These are phyloP conservation scores for Corythornis vintsioides DNA, from an alignment of 2,113 vertebrate genomes.

Conservation along the genomic window DNA sequence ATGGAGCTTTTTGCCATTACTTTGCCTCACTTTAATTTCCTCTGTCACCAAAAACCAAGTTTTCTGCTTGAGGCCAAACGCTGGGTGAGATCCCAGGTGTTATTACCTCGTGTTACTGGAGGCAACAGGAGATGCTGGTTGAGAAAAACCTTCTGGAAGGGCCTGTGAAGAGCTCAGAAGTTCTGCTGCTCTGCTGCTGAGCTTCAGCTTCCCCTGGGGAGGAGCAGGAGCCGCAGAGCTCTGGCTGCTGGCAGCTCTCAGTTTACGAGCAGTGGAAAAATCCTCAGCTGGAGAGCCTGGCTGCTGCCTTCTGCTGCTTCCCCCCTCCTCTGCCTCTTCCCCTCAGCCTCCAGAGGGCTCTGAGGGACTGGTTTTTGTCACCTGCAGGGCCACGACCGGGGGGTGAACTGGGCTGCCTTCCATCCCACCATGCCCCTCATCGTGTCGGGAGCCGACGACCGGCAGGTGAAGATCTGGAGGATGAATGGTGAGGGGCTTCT, in stretches of 20 bases:
- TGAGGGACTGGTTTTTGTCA: not conserved
- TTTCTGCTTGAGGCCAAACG: not conserved
- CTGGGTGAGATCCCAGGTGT: not conserved
- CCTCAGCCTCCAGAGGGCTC: not conserved
- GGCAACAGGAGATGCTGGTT: not conserved
- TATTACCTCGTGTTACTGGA: not conserved
- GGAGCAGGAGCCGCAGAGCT: not conserved
- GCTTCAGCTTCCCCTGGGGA: not conserved
- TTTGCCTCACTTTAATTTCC: not conserved
- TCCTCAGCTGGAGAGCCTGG: not conserved
- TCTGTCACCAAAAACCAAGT: accelerated
- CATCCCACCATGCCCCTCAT: conserved; percentile 97
- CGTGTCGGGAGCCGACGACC: conserved; percentile 93
- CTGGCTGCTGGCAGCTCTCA: not conserved
- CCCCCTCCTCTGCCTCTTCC: accelerated
- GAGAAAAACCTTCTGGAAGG: not conserved
- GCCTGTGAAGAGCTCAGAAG: not conserved
- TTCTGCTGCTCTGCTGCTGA: not conserved
- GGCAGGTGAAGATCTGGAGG: conserved; percentile 98
- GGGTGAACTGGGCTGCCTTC: conserved; percentile 97
- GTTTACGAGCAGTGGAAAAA: not conserved
- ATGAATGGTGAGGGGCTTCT: conserved; percentile 88
- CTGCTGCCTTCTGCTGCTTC: not conserved
- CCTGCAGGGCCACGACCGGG: conserved; percentile 89
- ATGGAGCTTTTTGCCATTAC: not conserved